Evolutionary conservation across 2,888 invertebrate genomes (phyloP), one percentile per base, ranked within the genome.

Genomic region (Drosophila meridionalis): DNA sequence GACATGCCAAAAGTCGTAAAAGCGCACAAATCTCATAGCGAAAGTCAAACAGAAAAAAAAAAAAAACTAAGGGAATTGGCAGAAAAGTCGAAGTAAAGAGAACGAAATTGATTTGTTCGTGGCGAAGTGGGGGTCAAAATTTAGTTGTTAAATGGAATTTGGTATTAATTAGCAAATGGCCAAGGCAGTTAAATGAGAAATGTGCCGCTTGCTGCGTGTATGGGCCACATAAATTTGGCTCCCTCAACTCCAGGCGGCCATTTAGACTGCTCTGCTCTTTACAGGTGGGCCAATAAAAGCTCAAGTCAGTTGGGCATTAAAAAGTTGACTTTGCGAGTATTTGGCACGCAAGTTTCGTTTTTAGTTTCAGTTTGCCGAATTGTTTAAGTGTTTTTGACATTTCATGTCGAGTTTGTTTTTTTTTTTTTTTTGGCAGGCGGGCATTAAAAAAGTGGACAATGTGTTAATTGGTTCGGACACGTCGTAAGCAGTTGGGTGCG

Each of bases 91-190:
- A 84, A 73, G 62, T 70, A 58, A 79, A 62, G 61, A 64, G 64
- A 81, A 61, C 69, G 74, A 83, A 87, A 90, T 87, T 90, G 87
- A 87, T 90, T 87, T 89, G 78, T 80, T 76, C 66, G 67, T 68
- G 65, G 14, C 4, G 14, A 53, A 47, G 38, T 14, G 32, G 14
- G 66, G 59, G 47, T 48, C 58, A 64, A 85, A 83, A 87, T 90
- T 86, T 83, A 90, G 86, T 90, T 87, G 87, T 79, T 78, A 78
- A 82, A 83, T 81, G 85, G 85, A 85, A 88, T 86, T 78, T 78
- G 86, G 81, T 87, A 91, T 91, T 92, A 92, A 92, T 91, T 91
- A 91, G 91, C 83, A 87, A 91, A 91, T 89, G 89, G 84, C 85
- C 73, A 70, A 78, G 76, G 90, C 90, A 82, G 87, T 87, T 89